Percentiles rank a stretch among this genome's conserved stretches.
Evolutionary conservation across 2,888 invertebrate species (phyloP).

Genomic region (Dexiosoma caninum): DNA sequence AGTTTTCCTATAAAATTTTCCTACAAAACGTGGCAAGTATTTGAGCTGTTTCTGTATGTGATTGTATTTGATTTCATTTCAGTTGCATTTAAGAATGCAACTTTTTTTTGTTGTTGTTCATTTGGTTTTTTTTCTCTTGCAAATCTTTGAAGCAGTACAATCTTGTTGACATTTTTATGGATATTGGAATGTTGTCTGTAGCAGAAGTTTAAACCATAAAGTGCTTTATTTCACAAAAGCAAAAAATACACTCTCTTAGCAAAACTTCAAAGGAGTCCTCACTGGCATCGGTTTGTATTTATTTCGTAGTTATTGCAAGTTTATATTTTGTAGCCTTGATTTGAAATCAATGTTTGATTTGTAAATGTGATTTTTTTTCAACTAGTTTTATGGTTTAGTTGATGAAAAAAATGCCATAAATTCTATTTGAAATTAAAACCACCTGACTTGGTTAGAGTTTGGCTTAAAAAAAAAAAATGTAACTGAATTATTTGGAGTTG

Average conservation of each 20-base stretch:
- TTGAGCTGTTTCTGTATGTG: slow-evolving; percentile 22
- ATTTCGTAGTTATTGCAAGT: slow-evolving; percentile 33
- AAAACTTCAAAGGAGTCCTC: slow-evolving; percentile 57
- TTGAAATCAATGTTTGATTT: slow-evolving; percentile 59
- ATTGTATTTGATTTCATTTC: slow-evolving; percentile 43
- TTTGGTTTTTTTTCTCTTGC: slow-evolving; percentile 10
- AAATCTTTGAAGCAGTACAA: slow-evolving; percentile 53
- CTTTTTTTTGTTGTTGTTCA: slow-evolving; percentile 31
- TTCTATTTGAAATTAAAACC: slow-evolving; percentile 31
- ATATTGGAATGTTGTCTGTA: slow-evolving; percentile 66
- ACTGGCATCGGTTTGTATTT: slow-evolving; percentile 8
- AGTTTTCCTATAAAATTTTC: slow-evolving; percentile 14
- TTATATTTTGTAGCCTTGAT: slow-evolving; percentile 57
- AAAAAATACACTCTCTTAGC: background rate
- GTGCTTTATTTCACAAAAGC: slow-evolving; percentile 28
- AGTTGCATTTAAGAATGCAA: slow-evolving; percentile 47
- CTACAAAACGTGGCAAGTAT: slow-evolving; percentile 26
- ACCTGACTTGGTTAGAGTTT: slow-evolving; percentile 17
- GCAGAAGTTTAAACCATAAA: slow-evolving; percentile 55
- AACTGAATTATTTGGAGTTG: background rate
- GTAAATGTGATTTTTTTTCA: slow-evolving; percentile 1
- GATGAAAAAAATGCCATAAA: slow-evolving; percentile 25
- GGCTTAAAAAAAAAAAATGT: background rate
- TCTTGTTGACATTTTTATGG: slow-evolving; percentile 74
- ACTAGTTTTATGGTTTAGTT: slow-evolving; percentile 25